Evolutionary conservation across 2,888 invertebrate genomes (phyloP), one percentile per base, ranked within the genome.

Genomic region (Metalampra italica): DNA sequence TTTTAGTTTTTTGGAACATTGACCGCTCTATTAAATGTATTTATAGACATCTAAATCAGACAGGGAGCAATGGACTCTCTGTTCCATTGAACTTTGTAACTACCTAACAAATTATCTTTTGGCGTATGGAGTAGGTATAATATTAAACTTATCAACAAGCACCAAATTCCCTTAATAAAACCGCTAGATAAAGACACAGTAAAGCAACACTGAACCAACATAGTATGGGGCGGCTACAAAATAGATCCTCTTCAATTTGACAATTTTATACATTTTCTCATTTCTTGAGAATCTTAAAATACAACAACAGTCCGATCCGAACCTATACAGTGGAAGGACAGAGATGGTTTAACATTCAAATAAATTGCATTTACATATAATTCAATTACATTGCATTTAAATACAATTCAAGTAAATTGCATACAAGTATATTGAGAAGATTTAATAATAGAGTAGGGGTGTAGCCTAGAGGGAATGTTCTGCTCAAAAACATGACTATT

Each of bases 231-330:
- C 56, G 53, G 59, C 63, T 63, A 66, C 59, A 66, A 65, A 62
- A 65, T 55, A 57, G 41, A 42, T 72, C 59, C 65, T 65, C 54
- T 59, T 56, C 59, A 62, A 64, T 39, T 62, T 64, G 58, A 57
- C 62, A 59, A 52, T 59, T 60, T 63, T 59, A 62, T 59, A 63
- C 60, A 64, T 67, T 53, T 64, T 58, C 59, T 57, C 63, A 68
- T 71, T 66, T 66, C 66, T 63, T 64, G 67, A 72, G 62, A 73
- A 73, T 68, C 71, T 75, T 65, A 68, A 68, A 69, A 72, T 69
- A 64, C 67, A 78, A 75, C 74, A 78, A 78, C 76, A 75, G 69
- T 75, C 70, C 71, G 71, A 70, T 75, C 70, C 71, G 71, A 70
- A 67, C 70, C 60, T 65, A 60, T 54, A 68, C 59, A 38, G 36